Percentiles rank a stretch among this genome's conserved stretches.
Conservation (phyloP, 2,888 invertebrate genomes). For the Neoscelio sp. region DNA sequence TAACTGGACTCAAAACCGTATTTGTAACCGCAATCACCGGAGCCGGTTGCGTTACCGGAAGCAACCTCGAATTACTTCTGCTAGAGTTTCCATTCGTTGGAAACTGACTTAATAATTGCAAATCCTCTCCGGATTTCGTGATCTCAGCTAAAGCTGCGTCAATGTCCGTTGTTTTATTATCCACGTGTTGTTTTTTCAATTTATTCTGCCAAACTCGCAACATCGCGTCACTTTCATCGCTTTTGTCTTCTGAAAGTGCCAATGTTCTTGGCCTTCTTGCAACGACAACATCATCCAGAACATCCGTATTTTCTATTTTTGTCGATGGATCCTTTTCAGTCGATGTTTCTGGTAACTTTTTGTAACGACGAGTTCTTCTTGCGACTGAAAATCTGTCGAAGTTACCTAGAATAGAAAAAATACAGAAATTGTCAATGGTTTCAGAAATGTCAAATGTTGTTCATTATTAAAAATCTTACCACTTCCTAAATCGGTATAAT, state of each 20-base stretch:
- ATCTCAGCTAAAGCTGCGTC: conserved; percentile 82
- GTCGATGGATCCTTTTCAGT: conserved; percentile 38
- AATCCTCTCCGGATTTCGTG: conserved; percentile 81
- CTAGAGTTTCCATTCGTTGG: conserved; percentile 35
- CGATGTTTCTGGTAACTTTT: conserved; percentile 83
- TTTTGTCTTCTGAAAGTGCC: conserved; percentile 75
- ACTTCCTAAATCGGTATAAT: conserved; percentile 77
- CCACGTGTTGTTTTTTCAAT: conserved; percentile 83
- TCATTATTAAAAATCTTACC: conserved; percentile 69
- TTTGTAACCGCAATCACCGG: conserved; percentile 81
- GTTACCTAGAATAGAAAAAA: conserved; percentile 85
- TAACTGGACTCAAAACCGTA: conserved; percentile 81
- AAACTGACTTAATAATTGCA: conserved; percentile 83
- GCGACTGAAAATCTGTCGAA: conserved; percentile 94
- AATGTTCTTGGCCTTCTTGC: conserved; percentile 75
- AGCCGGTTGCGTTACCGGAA: conserved; percentile 77
- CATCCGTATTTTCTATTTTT: conserved; percentile 51
- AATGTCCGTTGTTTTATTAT: conserved; percentile 76
- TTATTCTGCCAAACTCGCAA: conserved; percentile 89
- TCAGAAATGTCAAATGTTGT: no score
- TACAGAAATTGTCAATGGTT: no score
- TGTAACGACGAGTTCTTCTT: conserved; percentile 92
- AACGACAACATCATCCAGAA: conserved; percentile 48
- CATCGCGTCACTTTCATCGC: conserved; percentile 80
- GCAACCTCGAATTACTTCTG: conserved; percentile 70